Evolutionary conservation across 2,888 invertebrate species (phyloP), one percentile per base, ranked within the genome.

Genomic region (Drosophila robusta): DNA sequence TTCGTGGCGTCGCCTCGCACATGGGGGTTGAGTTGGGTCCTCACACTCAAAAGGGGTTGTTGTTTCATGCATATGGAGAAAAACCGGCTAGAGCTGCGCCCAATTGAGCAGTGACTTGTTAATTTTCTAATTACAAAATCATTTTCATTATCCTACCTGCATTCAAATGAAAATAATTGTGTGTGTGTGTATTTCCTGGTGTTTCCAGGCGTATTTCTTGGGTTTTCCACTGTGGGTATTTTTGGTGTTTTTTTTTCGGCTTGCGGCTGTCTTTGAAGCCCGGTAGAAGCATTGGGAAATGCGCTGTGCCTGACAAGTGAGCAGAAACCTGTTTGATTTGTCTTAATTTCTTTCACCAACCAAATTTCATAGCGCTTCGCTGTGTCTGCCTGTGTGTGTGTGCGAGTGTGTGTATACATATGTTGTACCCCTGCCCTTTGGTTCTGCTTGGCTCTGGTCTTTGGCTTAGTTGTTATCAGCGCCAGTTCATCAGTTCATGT

Each of bases 311-410:
- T 64, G 57, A 39, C 44, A 57, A 67, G 49, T 57, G 49, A 60
- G 66, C 47, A 57, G 56, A 79, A 80, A 80, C 80, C 80, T 84
- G 80, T 80, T 80, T 84, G 84, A 80, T 73, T 80, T 78, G 81
- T 84, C 84, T 84, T 84, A 78, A 84, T 80, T 80, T 84, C 84
- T 70, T 68, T 61, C 62, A 70, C 64, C 68, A 73, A 73, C 62
- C 58, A 79, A 83, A 62, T 56, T 61, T 47, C 45, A 50, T 7
- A 38, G 50, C 32, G 56, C 49, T 24, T 24, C 26, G 26, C 9
- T 29, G 39, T 57, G 51, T 34, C 36, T 51, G 68, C 42, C 22
- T 38, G 16, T 46, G 32, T 46, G 34, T 22, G 47, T 51, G 12
- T 51, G 32, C 34, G 26, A 16, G 49, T n/a, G 41, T 24, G 52